These are phyloP conservation scores for Portunus trituberculatus DNA, from an alignment of 1,140 invertebrate genomes.

Conservation along the genomic window DNA sequence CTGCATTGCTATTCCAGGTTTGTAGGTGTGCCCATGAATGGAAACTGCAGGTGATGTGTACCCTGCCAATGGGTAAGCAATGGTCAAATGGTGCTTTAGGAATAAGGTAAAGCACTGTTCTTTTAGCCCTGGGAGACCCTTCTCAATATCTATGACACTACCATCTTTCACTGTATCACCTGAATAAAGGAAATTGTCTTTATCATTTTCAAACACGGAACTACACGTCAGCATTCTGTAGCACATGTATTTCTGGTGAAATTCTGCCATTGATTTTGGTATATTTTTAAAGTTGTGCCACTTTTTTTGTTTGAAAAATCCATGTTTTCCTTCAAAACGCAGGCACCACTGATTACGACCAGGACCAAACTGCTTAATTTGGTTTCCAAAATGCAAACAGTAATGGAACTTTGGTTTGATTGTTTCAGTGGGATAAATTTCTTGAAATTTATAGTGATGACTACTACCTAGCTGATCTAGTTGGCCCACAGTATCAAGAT, in stretches of 20 bases:
- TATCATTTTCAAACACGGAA: too few species aligned
- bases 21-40: too few species aligned
- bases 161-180: constrained; percentile 37
- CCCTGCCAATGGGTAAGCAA: too few species aligned
- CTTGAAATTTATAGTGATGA: too few species aligned
- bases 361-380: constrained; percentile 15
- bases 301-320: too few species aligned
- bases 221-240: constrained; percentile 46
- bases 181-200: constrained; percentile 35
- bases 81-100: not conserved
- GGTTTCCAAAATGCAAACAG: constrained; percentile 37
- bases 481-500: too few species aligned
- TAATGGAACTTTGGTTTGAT: constrained; percentile 31
- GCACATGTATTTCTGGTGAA: too few species aligned
- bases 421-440: constrained; percentile 34
- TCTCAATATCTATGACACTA: not conserved
- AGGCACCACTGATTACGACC: too few species aligned
- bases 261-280: too few species aligned
- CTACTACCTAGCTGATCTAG: too few species aligned
- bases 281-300: too few species aligned
- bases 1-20: constrained; percentile 1
- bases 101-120: constrained; percentile 26
- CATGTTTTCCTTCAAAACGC: too few species aligned
- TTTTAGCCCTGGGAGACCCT: constrained; percentile 4
- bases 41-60: constrained; percentile 19